These are phyloP conservation scores for Chloromyia formosa DNA, from an alignment of 2,888 invertebrate species.

Conservation along the genomic window DNA sequence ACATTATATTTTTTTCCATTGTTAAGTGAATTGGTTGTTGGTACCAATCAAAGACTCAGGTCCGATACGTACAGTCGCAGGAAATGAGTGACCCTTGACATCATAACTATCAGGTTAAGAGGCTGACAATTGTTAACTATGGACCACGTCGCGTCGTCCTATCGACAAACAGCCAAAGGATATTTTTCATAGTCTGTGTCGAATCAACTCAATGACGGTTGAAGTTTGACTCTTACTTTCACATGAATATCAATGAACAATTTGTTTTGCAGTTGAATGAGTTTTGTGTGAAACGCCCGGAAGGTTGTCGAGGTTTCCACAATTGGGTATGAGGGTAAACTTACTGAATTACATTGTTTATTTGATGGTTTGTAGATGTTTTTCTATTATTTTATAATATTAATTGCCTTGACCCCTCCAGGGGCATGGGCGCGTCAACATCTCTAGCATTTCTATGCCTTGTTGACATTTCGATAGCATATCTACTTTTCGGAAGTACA, in stretches of 20 bases:
- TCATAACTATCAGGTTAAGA: conserved; percentile 44
- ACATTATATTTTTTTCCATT: conserved; percentile 1
- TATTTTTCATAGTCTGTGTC: conserved; percentile 47
- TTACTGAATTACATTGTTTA: no score
- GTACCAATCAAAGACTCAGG: neutral
- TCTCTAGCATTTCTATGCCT: no score
- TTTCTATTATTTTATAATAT: no score
- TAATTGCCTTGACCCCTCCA: no score
- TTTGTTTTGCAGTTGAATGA: conserved; percentile 44
- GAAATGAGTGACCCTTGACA: conserved; percentile 41
- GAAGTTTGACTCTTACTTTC: conserved; percentile 43
- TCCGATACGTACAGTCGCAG: neutral
- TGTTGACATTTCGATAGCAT: no score
- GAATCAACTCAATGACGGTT: conserved; percentile 45
- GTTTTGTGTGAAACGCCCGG: conserved; percentile 42
- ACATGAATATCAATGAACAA: conserved; percentile 48
- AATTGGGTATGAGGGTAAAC: no score
- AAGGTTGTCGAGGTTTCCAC: neutral
- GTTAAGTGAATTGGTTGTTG: neutral
- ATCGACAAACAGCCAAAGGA: conserved; percentile 43
- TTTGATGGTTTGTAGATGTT: no score
- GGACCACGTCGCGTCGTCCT: neutral
- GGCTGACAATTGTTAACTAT: conserved; percentile 39
- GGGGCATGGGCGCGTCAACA: no score
- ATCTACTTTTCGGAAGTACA: no score